Base-by-base conservation (phyloP, 2,888 invertebrate genomes). In the Tetranychus truncatus region DNA sequence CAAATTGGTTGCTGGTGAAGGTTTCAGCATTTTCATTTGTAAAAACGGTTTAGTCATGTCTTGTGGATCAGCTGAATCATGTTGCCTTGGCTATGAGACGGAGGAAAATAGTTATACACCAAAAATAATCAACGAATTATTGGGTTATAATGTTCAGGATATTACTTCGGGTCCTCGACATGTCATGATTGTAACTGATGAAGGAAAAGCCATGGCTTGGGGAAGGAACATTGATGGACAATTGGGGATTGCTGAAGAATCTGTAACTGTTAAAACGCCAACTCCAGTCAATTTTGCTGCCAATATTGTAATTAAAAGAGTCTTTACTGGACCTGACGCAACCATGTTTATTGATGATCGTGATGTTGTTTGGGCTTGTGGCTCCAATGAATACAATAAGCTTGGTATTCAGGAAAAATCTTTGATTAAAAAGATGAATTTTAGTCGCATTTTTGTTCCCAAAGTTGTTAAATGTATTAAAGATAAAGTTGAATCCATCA, bases 31-130 rank as follows among this genome's bases (percentile, higher is more conserved):
- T 66, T 87, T 90, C 80, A 84, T 87, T 75, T 88, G 87, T 75
- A 87, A 88, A 79, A 85, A 87, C 75, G 89, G 89, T 8, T 85
- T 87, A n/a, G 83, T 89, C 0, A 84, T 88, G 80, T 87, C 88
- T 55, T 88, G 88, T 81, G 89, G 89, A 0, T 86, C 87, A 80
- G 88, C 88, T 45, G 83, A 84, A 8, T 84, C 84, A 76, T 87
- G 87, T 21, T 87, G 87, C 77, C 83, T 89, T n/a, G 89, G 89
- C 0, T 87, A 88, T 80, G 86, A 86, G 3, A 86, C 88, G 75
- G 86, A 85, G 82, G 85, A 84, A 77, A 84, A 83, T 78, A 83
- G 84, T 71, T 82, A 85, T 55, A 82, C 84, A 79, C 89, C 89
- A 5, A 86, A 87, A 80, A 81, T 88, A 1, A 85, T 85, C 74